phyloP scores from a whole-genome alignment of 1,140 invertebrate genomes.

The Drosophila bocki region DNA sequence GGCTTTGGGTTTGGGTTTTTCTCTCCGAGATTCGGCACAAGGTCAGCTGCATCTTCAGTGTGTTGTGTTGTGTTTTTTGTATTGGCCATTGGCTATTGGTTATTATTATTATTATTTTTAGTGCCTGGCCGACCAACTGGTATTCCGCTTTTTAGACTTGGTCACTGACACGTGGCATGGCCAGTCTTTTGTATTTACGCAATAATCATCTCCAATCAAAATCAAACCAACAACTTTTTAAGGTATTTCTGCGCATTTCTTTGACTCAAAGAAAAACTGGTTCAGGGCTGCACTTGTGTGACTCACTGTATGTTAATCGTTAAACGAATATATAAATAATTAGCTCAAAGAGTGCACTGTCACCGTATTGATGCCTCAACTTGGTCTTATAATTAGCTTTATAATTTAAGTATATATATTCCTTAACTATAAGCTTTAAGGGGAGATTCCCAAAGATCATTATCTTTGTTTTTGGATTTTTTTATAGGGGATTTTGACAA shows the following conservation, averaged over 20 bases:
- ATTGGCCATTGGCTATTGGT: background rate
- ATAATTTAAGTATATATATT: slow-evolving; percentile 3
- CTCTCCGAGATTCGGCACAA: slow-evolving; percentile 70
- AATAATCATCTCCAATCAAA: slow-evolving; percentile 26
- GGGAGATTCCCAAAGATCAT: slow-evolving; percentile 10
- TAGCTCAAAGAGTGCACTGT: slow-evolving; percentile 23
- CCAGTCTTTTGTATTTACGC: slow-evolving; percentile 49
- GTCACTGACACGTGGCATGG: slow-evolving; percentile 58
- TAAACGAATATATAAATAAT: slow-evolving; percentile 27
- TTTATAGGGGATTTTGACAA: background rate
- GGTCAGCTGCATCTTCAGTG: slow-evolving; percentile 77
- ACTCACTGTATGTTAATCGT: slow-evolving; percentile 25
- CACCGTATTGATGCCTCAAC: slow-evolving; percentile 9
- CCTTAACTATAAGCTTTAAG: background rate
- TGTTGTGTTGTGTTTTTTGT: background rate
- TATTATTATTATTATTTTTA: slow-evolving; percentile 8
- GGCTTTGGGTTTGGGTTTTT: slow-evolving; percentile 39
- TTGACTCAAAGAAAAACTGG: slow-evolving; percentile 23
- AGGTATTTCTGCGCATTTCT: slow-evolving; percentile 49
- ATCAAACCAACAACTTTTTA: slow-evolving; percentile 1
- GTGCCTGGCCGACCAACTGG: background rate
- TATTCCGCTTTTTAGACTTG: slow-evolving; percentile 10
- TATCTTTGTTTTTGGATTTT: slow-evolving; percentile 1
- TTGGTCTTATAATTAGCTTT: slow-evolving; percentile 3
- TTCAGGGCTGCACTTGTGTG: slow-evolving; percentile 50